These are phyloP conservation scores for Hybos culiciformis DNA, from an alignment of 2,888 invertebrate species.

Conservation along the genomic window DNA sequence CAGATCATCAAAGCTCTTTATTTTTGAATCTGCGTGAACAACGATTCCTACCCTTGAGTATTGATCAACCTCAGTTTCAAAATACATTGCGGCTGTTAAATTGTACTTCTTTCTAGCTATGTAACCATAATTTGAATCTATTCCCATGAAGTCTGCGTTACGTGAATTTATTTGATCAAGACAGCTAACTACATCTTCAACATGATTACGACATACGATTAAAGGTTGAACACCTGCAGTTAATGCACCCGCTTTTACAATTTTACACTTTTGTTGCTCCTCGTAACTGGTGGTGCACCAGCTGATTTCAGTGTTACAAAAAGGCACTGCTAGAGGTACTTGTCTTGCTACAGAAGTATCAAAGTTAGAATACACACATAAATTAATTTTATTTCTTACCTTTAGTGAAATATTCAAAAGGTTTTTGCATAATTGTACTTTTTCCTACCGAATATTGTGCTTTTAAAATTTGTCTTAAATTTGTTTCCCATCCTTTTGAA, in stretches of 20 bases:
- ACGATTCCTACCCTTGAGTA: conserved; percentile 43
- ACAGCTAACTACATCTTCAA: conserved; percentile 39
- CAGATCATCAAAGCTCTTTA: conserved; percentile 42
- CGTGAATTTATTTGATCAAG: conserved; percentile 39
- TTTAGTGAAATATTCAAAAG: background rate
- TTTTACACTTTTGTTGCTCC: conserved; percentile 47
- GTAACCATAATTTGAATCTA: conserved; percentile 49
- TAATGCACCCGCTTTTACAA: conserved; percentile 42
- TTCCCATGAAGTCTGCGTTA: conserved; percentile 43
- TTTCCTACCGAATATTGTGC: conserved; percentile 8
- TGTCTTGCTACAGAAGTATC: conserved; percentile 14
- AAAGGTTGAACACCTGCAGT: conserved; percentile 45
- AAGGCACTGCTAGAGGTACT: conserved; percentile 13
- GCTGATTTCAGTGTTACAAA: conserved; percentile 26
- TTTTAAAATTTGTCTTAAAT: conserved; percentile 18
- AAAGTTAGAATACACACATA: background rate
- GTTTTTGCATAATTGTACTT: conserved; percentile 10
- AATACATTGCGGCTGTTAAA: conserved; percentile 42
- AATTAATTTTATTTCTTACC: background rate
- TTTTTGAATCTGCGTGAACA: conserved; percentile 34
- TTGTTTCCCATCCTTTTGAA: conserved; percentile 14
- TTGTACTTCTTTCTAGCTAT: conserved; percentile 41
- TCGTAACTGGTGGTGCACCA: conserved; percentile 46
- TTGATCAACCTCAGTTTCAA: conserved; percentile 40
- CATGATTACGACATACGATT: conserved; percentile 39